Evolutionary conservation across 2,888 invertebrate genomes (phyloP).

Genomic region (Cordilura impudica): DNA sequence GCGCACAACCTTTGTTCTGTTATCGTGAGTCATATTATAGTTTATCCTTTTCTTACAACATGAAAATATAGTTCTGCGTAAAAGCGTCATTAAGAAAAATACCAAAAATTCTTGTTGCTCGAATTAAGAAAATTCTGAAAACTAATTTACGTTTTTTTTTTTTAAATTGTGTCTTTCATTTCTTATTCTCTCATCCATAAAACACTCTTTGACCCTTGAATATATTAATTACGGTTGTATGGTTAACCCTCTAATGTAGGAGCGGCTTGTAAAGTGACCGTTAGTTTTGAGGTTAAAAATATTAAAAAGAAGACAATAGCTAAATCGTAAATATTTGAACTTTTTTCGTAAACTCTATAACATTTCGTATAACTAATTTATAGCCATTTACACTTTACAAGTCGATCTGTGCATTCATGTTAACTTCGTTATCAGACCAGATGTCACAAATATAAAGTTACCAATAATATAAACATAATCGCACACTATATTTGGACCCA

Average conservation of each 20-base stretch:
- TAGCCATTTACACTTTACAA: too few species aligned
- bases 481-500: too few species aligned
- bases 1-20: conserved; percentile 16
- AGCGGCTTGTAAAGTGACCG: too few species aligned
- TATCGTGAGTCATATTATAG: conserved; percentile 30
- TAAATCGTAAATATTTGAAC: too few species aligned
- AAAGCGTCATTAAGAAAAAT: conserved; percentile 33
- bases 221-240: conserved; percentile 6
- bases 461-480: too few species aligned
- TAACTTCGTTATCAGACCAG: too few species aligned
- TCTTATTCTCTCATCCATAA: neutral
- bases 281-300: too few species aligned
- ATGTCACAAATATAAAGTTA: too few species aligned
- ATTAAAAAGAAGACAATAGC: too few species aligned
- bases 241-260: neutral
- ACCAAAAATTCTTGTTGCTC: neutral
- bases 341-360: too few species aligned
- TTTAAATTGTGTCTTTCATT: neutral
- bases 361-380: too few species aligned
- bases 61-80: neutral
- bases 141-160: conserved; percentile 6
- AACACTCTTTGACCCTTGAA: conserved; percentile 30
- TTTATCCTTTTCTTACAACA: neutral
- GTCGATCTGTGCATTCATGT: too few species aligned
- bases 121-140: conserved; percentile 13